Base-by-base conservation (phyloP, 1,140 invertebrate genomes). In the Zaprionus ghesquierei region DNA sequence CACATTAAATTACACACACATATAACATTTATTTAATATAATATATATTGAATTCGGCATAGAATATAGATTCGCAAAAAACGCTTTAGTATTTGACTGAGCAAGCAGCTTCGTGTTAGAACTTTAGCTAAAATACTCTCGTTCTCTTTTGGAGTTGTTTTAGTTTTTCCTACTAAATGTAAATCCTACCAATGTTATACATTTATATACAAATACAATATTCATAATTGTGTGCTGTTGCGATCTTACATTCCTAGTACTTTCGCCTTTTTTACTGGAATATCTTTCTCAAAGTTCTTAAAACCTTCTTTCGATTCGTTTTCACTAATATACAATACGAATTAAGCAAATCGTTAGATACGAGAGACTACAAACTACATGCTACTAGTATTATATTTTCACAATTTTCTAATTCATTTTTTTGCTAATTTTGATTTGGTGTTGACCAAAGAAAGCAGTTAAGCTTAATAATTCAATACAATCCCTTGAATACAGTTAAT, bases 1-100 rank as follows among this genome's bases (percentile, higher is more conserved):
- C 35, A 41, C 35, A 15, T 15, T 75, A 56, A 46, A 68, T 35
- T 78, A 77, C 70, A 85, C 81, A 82, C 79, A 86, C 81, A 86
- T 63, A 81, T 89, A 86, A 86, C 81, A 86, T 86, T 86, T 86
- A 86, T 86, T 86, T 68, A 75, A 85, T 77, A 78, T 64, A 81
- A 68, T 86, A 77, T 87, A 78, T 82, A 79, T 87, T 87, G 81
- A 79, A 76, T 79, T 86, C 75, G 72, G 84, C 64, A 87, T 82
- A 73, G 75, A 66, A 75, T 74, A 59, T 69, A 86, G 82, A 87
- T 86, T 79, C 51, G 79, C 82, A 87, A 87, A 79, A 82, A 76
- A 68, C 68, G 55, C 75, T 70, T 66, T 65, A 75, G 41, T 70
- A 62, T 51, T 69, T 51, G 53, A 69, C 65, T 69, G 51, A 69